Conservation (phyloP, 2,113 vertebrate species). For the Halcyon senegalensis region DNA sequence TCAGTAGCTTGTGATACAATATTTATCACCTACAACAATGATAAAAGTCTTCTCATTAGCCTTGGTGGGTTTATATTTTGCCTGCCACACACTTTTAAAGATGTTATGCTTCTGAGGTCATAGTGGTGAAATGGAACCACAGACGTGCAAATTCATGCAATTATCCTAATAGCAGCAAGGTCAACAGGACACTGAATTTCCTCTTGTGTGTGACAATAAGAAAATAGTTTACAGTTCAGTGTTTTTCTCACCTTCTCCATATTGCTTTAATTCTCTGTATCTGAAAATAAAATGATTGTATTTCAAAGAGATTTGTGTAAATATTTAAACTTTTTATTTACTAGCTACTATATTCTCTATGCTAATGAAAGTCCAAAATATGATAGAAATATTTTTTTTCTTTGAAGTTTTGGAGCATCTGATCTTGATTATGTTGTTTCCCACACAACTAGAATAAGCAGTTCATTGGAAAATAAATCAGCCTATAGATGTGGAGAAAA, state of each 20-base stretch:
- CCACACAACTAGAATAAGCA: background rate
- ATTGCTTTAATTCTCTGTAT: background rate
- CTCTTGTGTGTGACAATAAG: background rate
- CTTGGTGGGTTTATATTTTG: background rate
- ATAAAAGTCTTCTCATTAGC: background rate
- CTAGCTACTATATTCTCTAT: background rate
- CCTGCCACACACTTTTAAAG: background rate
- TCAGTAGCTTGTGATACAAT: rapidly evolving
- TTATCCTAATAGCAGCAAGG: background rate
- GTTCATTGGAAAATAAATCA: background rate
- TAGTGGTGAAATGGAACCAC: background rate
- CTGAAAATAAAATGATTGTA: background rate
- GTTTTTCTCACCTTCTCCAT: background rate
- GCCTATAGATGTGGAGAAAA: rapidly evolving
- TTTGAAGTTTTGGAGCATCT: background rate
- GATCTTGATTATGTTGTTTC: background rate
- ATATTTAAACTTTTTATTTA: background rate
- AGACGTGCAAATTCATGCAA: background rate
- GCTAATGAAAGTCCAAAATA: background rate
- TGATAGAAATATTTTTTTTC: background rate
- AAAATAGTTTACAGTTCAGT: background rate
- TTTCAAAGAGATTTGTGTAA: background rate
- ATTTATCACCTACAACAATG: background rate
- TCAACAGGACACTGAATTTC: background rate
- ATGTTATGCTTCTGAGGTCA: background rate